phyloP scores from a whole-genome alignment of 2,888 invertebrate genomes.

The Acrobasis repandana region DNA sequence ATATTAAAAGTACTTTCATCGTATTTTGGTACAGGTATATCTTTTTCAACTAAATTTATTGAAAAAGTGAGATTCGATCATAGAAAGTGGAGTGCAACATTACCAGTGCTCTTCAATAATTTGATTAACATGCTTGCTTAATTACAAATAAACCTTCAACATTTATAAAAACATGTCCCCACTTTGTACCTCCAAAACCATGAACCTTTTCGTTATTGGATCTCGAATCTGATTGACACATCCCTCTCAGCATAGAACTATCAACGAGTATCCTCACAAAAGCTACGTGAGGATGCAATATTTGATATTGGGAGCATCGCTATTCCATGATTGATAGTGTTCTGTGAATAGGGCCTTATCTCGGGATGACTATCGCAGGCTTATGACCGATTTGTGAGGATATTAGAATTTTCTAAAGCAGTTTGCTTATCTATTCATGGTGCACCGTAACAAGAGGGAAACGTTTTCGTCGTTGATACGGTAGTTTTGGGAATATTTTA shows the following conservation, averaged over 20 bases:
- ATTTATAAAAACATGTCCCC: background rate
- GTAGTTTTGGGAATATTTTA: background rate
- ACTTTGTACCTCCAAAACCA: background rate
- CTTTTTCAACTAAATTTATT: too few species aligned
- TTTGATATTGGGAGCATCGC: constrained; percentile 70
- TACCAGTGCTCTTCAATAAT: too few species aligned
- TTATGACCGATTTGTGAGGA: constrained; percentile 68
- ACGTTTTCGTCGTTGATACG: background rate
- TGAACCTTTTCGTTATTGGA: constrained; percentile 2
- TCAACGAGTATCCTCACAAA: constrained; percentile 57
- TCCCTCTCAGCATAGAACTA: constrained; percentile 45
- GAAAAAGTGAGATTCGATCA: too few species aligned
- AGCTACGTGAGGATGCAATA: constrained; percentile 70
- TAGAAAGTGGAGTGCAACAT: too few species aligned
- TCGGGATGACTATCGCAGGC: constrained; percentile 50
- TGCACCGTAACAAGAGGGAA: background rate
- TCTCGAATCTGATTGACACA: constrained; percentile 48
- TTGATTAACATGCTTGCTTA: background rate
- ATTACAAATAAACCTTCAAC: background rate
- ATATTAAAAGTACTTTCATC: too few species aligned
- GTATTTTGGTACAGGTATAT: too few species aligned
- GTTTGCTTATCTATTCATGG: constrained; percentile 17
- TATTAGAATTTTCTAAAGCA: constrained; percentile 40
- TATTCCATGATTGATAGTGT: constrained; percentile 80
- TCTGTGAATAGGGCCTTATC: constrained; percentile 65